Evolutionary conservation across 2,113 vertebrate species (phyloP).

Genomic region (Dascyllus trimaculatus): DNA sequence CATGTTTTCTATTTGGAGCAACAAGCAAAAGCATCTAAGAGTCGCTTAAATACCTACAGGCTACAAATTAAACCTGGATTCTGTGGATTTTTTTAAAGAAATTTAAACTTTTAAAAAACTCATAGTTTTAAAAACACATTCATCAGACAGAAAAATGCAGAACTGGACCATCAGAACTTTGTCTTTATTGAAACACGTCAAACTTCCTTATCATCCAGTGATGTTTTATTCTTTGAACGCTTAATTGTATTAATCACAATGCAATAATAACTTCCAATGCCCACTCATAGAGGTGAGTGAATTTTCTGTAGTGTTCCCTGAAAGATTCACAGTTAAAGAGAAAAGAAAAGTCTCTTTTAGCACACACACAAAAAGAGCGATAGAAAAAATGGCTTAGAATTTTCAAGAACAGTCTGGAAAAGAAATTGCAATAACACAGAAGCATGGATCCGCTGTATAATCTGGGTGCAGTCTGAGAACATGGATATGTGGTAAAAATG

Average conservation of each 20-base stretch:
- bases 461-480: not conserved
- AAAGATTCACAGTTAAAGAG: conserved; percentile 42
- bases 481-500: not conserved
- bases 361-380: not conserved
- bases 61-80: not conserved
- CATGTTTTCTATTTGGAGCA: not conserved
- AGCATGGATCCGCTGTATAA: not conserved
- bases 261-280: conserved; percentile 27
- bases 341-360: conserved; percentile 2
- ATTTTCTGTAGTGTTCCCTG: conserved; percentile 26
- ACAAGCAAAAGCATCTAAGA: not conserved
- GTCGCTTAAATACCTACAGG: not conserved
- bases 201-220: conserved; percentile 24
- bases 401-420: not conserved
- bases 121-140: too few relatives aligned
- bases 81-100: not conserved
- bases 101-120: too few relatives aligned
- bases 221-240: conserved; percentile 42
- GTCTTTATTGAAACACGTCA: conserved; percentile 58
- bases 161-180: not conserved
- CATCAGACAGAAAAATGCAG: not conserved
- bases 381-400: not conserved
- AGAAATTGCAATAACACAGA: not conserved
- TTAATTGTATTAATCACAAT: conserved; percentile 20
- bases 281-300: conserved; percentile 19